These are phyloP conservation scores for Ahaetulla prasina DNA, from an alignment of 2,113 vertebrate genomes.

Conservation along the genomic window DNA sequence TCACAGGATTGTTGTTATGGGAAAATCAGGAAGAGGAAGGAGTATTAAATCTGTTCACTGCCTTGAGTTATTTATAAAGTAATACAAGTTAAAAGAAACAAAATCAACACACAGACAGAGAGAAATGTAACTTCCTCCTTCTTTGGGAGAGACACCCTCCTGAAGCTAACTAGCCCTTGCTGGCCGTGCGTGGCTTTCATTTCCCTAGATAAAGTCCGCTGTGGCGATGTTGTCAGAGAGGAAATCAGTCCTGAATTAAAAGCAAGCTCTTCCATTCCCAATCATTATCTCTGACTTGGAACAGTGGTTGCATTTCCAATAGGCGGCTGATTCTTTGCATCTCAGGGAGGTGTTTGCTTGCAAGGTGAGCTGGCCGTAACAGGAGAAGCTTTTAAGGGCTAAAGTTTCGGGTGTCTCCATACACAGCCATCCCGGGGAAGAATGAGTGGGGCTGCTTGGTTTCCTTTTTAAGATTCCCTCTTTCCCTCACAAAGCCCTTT, in stretches of 20 bases:
- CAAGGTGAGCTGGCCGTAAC: constrained; percentile 68
- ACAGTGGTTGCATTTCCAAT: constrained; percentile 60
- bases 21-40: neutral
- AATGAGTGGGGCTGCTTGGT: constrained; percentile 49
- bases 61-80: neutral
- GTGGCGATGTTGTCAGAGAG: constrained; percentile 36
- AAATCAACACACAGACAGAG: neutral
- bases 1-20: neutral
- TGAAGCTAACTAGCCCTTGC: constrained; percentile 27
- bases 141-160: constrained; percentile 24
- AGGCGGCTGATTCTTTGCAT: constrained; percentile 60
- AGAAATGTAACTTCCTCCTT: neutral
- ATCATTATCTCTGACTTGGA: constrained; percentile 62
- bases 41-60: neutral
- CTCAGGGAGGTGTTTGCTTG: constrained; percentile 68
- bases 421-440: constrained; percentile 54
- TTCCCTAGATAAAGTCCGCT: constrained; percentile 47
- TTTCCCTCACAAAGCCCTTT: constrained; percentile 67
- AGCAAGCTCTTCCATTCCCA: constrained; percentile 12
- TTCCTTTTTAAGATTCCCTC: constrained; percentile 51
- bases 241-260: constrained; percentile 52
- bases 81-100: neutral
- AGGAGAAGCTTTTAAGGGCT: constrained; percentile 75
- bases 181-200: neutral
- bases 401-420: constrained; percentile 65